Evolutionary conservation across 2,888 invertebrate species (phyloP).

Genomic region (Lasioglossum morio): DNA sequence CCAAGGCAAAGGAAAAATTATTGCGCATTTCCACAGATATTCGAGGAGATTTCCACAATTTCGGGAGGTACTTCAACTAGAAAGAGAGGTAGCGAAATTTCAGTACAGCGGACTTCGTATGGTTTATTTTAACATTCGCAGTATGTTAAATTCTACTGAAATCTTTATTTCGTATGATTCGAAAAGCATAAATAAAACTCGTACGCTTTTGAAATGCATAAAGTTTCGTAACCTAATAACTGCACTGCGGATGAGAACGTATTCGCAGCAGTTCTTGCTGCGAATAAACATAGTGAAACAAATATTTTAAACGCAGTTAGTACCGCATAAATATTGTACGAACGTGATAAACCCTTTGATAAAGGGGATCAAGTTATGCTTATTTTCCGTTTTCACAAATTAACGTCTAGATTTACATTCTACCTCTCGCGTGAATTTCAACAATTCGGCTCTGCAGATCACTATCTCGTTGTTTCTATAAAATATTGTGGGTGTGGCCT

Average conservation of each 20-base stretch:
- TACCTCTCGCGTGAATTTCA: neutral
- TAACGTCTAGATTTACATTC: neutral
- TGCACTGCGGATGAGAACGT: neutral
- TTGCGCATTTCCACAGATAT: neutral
- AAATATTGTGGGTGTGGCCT: neutral
- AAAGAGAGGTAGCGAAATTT: neutral
- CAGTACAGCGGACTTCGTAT: neutral
- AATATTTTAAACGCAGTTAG: neutral
- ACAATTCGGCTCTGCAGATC: too few relatives aligned
- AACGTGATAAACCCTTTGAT: neutral
- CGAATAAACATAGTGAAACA: neutral
- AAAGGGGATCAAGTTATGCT: neutral
- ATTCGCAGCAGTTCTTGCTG: neutral
- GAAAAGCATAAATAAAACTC: neutral
- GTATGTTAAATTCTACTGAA: neutral
- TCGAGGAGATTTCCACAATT: too few relatives aligned
- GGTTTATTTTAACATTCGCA: neutral
- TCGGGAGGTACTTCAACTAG: too few relatives aligned
- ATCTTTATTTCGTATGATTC: neutral
- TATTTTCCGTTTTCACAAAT: neutral
- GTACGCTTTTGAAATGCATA: neutral
- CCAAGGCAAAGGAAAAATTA: neutral
- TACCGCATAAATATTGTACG: neutral
- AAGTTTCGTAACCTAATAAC: neutral
- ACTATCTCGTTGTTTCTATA: neutral